A percentile compares a stretch with the other conserved stretches of the same genome.
These are phyloP conservation scores for Lytechinus variegatus DNA, from an alignment of 35 echinoderm and acorn worm species.

Conservation along the genomic window DNA sequence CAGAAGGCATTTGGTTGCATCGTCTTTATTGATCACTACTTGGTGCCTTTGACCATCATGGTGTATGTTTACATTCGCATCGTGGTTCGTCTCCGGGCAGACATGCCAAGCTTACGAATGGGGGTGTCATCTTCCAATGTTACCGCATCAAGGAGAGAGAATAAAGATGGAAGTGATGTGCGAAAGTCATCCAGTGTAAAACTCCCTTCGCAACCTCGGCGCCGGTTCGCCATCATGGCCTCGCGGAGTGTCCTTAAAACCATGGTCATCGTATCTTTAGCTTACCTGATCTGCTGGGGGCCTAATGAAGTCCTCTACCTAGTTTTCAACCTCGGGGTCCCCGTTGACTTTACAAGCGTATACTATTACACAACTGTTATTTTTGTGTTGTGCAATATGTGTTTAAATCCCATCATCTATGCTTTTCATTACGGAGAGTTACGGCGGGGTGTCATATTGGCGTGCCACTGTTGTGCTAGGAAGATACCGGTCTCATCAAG, in stretches of 20 bases:
- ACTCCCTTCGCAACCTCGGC: background rate
- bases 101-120: constrained; percentile 37
- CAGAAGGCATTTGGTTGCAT: constrained; percentile 70
- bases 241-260: constrained; percentile 81
- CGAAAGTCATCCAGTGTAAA: background rate
- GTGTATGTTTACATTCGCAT: constrained; percentile 86
- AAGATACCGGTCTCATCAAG: constrained; percentile 1
- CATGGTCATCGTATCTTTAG: constrained; percentile 73
- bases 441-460: constrained; percentile 26
- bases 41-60: constrained; percentile 83
- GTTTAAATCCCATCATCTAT: constrained; percentile 73
- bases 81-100: constrained; percentile 60
- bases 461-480: constrained; percentile 27
- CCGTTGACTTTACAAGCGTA: constrained; percentile 68
- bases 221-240: constrained; percentile 50
- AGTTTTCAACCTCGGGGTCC: constrained; percentile 68
- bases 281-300: constrained; percentile 86
- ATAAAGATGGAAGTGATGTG: background rate
- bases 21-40: constrained; percentile 81
- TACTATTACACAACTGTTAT: constrained; percentile 64
- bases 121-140: background rate
- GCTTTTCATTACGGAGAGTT: constrained; percentile 68
- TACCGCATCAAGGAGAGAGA: background rate
- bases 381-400: constrained; percentile 74
- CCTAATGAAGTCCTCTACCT: constrained; percentile 83